Conservation (phyloP, 64 coral and sea anemone genomes). For the Stichodactyla mertensii region DNA sequence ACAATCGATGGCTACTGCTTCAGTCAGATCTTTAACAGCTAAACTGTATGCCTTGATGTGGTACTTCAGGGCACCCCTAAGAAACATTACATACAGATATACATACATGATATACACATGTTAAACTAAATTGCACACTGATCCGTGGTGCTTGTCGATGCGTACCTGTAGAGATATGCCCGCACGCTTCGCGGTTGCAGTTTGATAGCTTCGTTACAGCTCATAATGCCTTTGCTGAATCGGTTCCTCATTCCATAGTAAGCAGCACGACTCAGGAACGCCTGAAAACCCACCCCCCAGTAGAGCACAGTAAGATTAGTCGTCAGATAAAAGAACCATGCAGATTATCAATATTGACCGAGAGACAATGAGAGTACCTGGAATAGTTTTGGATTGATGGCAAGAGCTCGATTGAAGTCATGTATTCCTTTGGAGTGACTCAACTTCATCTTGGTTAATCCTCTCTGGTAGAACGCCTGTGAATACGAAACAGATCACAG, state of each 20-base stretch:
- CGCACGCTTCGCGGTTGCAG: slow-evolving; percentile 86
- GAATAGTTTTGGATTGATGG: slow-evolving; percentile 88
- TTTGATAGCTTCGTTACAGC: slow-evolving; percentile 94
- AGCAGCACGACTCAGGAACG: slow-evolving; percentile 89
- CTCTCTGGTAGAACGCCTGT: slow-evolving; percentile 90
- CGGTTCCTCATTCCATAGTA: slow-evolving; percentile 94
- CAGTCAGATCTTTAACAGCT: slow-evolving; percentile 91
- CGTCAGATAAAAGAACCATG: too few species aligned
- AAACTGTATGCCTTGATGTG: slow-evolving; percentile 92
- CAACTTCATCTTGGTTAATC: slow-evolving; percentile 94
- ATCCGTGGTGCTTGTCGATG: too few species aligned
- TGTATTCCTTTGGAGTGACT: slow-evolving; percentile 87
- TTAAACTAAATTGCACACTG: too few species aligned
- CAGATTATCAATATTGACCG: neutral
- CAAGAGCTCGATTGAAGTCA: slow-evolving; percentile 96
- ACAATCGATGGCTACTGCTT: slow-evolving; percentile 96
- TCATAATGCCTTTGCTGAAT: slow-evolving; percentile 98
- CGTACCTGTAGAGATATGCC: slow-evolving; percentile 90
- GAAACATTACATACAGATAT: neutral
- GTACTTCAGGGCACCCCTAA: slow-evolving; percentile 90
- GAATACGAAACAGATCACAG: neutral
- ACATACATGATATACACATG: too few species aligned
- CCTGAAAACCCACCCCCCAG: slow-evolving; percentile 27
- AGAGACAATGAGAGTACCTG: slow-evolving; percentile 34
- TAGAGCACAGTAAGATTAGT: neutral